Base-by-base conservation (phyloP, 2,888 invertebrate genomes). In the Caenorhabditis uteleia region DNA sequence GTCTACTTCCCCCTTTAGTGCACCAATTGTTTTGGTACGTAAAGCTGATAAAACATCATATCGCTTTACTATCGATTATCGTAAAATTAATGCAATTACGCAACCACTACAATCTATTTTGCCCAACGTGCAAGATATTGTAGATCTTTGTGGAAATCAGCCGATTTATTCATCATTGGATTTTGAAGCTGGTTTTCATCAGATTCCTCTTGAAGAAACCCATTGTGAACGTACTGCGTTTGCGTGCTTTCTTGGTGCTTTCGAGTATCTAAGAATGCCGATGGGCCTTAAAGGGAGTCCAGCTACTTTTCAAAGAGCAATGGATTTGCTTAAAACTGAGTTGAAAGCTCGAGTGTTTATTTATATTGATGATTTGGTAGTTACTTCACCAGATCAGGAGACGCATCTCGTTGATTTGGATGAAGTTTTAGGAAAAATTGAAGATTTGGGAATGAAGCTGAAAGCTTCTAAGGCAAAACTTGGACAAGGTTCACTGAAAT, bases 381-480 rank as follows among this genome's bases (percentile, higher is more conserved):
- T 65, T 0, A 33, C 56, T 16, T 48, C 51, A 2, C 0, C 3
- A 1, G 21, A 38, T 10, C 33, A 43, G 3, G 49, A 58, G 20
- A 10, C 33, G n/a, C 70, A 70, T 38, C 21, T 70, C n/a, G 8
- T 10, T 8, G 64, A 70, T 31, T 7, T 68, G 1, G 66, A 66
- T 1, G 66, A 65, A 40, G 39, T 68, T 4, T 42, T 66, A 1
- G 18, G 12, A 3, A 31, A 21, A 7, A 43, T 71, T 3, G 34
- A 54, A 10, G 16, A 55, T 10, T 31, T 58, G 36, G 69, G 67
- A 3, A 23, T 75, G 54, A 74, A 71, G 45, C 16, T 71, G 12
- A 47, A 44, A 18, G 23, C 48, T 0, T 33, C 42, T 3, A 75
- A 74, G 48, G 69, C 64, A 27, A 29, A 42, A 3, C 61, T 68